A percentile compares a stretch with the other conserved stretches of the same genome.
Conservation (phyloP, 2,888 invertebrate species). For the Orthosia cruda region DNA sequence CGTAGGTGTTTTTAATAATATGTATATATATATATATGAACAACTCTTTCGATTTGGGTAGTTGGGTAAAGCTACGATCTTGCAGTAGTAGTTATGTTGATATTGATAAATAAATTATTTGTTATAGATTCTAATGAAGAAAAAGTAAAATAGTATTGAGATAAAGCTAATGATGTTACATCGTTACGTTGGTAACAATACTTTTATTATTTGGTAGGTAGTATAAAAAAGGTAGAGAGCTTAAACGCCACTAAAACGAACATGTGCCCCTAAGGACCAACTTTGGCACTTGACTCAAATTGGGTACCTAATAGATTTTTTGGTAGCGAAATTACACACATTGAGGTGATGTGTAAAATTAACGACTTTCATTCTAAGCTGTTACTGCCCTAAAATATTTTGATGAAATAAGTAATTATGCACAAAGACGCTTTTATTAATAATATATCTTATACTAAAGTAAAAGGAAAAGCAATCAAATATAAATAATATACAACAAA, state of each 20-base stretch:
- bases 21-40: too few species aligned
- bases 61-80: too few species aligned
- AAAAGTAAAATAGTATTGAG: too few species aligned
- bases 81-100: too few species aligned
- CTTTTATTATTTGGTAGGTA: too few species aligned
- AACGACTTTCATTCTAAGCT: background rate
- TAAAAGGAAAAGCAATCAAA: background rate
- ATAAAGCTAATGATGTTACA: too few species aligned
- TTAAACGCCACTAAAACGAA: conserved; percentile 6
- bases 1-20: too few species aligned
- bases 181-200: too few species aligned
- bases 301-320: conserved; percentile 2
- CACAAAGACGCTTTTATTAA: background rate
- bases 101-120: too few species aligned
- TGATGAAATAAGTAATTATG: too few species aligned
- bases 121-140: too few species aligned
- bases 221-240: background rate
- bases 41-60: too few species aligned
- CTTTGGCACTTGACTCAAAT: conserved; percentile 1
- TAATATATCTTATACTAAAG: background rate
- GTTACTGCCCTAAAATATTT: background rate
- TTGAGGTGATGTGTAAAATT: background rate
- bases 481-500: conserved; percentile 3
- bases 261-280: background rate
- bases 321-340: background rate